Evolutionary conservation across 35 echinoderm and acorn worm genomes (phyloP), one percentile per base, ranked within the genome.

Genomic region (Heliocidaris erythrogramma): DNA sequence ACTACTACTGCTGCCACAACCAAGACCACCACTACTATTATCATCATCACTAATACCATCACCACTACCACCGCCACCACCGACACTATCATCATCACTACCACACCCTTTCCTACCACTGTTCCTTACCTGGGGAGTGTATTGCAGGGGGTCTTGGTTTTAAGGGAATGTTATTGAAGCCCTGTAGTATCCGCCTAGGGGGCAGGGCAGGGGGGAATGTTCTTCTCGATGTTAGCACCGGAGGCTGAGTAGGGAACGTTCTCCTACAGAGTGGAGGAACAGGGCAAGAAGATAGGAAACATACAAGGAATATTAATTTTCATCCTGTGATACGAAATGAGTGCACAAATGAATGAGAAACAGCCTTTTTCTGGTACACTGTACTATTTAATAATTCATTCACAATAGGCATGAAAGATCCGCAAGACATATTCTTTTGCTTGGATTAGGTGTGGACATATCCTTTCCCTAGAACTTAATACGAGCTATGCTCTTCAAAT

Each of bases 131-230:
- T 94, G 94, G 96, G 94, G 94, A 61, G 35, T 94, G 90, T 92
- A 92, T 92, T 50, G 97, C 93, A 30, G 97, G 94, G 32, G 96
- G 96, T 56, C 94, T 56, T 86, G 97, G 95, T 95, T 96, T 95
- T 61, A 96, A 93, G 18, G 97, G 96, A 31, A 93, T 96, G 93
- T 94, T 95, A 30, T 90, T 95, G 27, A 95, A 92, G 49, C 97
- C 96, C 30, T 94, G 94, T 13, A 95, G 94, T 94, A 94, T 95
- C 92, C 97, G 90, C 94, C 97, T 92, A 8, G 97, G 96, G 18
- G 96, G 94, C n/a, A 98, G 86, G 49, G 96, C 90, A 29, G 97
- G 97, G 42, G 97, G 97, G 91, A 98, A 98, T 35, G 97, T 98
- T 60, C 97, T 95, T 86, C 97, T 96, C 35, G 97, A 94, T 35